Conservation (phyloP, 1,140 invertebrate genomes). For the Melipona quadrifasciata region DNA sequence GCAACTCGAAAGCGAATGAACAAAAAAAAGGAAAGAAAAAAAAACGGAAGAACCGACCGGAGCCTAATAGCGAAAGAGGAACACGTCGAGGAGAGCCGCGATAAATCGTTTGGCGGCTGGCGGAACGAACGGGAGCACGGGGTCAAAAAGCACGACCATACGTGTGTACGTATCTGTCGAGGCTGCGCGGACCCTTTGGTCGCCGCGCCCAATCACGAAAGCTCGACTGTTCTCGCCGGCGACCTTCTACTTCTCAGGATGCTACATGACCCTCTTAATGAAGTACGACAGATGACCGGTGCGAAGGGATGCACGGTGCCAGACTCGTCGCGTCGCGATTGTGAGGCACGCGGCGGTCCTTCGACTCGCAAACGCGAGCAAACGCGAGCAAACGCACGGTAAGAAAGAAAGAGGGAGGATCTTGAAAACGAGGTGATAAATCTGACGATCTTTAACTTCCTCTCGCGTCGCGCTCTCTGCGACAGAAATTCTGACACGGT, state of each 20-base stretch:
- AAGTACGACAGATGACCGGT: conserved; percentile 62
- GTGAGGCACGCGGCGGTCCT: conserved; percentile 26
- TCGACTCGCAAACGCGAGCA: conserved; percentile 27
- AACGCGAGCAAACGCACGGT: conserved; percentile 33
- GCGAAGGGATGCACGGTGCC: conserved; percentile 39
- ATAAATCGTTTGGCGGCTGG: conserved; percentile 32
- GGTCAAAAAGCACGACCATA: conserved; percentile 31
- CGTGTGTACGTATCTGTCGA: conserved; percentile 24
- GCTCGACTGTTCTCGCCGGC: conserved; percentile 5
- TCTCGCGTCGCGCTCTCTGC: neutral
- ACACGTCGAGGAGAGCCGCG: neutral
- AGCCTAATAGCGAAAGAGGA: neutral
- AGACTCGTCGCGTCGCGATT: conserved; percentile 49
- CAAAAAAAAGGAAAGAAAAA: too few relatives aligned
- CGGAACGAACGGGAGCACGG: conserved; percentile 34
- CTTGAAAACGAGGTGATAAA: conserved; percentile 17
- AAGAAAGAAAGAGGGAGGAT: neutral
- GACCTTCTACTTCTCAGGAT: conserved; percentile 48
- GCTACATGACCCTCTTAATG: conserved; percentile 67
- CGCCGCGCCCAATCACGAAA: conserved; percentile 30
- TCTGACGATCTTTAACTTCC: neutral
- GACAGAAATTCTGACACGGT: conserved; percentile 18
- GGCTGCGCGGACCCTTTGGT: neutral
- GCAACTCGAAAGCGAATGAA: too few relatives aligned
- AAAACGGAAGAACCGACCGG: too few relatives aligned